Conservation (phyloP, 2,797 vertebrate genomes). For the Hemibagrus guttatus region DNA sequence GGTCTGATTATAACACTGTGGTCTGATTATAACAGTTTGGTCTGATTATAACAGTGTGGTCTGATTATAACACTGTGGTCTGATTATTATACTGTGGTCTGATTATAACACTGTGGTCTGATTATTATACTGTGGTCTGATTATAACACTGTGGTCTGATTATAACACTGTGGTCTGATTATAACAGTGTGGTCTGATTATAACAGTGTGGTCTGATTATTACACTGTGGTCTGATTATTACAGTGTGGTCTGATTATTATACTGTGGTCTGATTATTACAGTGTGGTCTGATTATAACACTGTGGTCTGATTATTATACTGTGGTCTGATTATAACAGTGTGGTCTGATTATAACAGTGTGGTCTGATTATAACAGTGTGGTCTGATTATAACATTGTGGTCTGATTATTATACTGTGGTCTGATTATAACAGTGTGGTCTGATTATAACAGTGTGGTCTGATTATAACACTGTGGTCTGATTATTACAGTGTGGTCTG, state of each 20-base stretch:
- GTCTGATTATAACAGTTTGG: background rate
- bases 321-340: background rate
- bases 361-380: background rate
- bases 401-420: background rate
- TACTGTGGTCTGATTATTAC: background rate
- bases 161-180: background rate
- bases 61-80: background rate
- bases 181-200: too few relatives aligned
- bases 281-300: background rate
- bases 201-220: background rate
- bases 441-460: too few relatives aligned
- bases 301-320: background rate
- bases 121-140: background rate
- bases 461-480: background rate
- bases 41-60: background rate
- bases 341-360: background rate
- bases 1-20: background rate
- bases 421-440: background rate
- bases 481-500: background rate
- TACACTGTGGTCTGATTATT: background rate
- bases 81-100: too few relatives aligned
- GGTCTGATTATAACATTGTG: background rate
- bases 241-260: too few relatives aligned
- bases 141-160: background rate
- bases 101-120: background rate